A percentile compares a stretch with the other conserved stretches of the same genome.
These are phyloP conservation scores for Latrodectus hesperus DNA, from an alignment of 2,888 invertebrate species.

Conservation along the genomic window DNA sequence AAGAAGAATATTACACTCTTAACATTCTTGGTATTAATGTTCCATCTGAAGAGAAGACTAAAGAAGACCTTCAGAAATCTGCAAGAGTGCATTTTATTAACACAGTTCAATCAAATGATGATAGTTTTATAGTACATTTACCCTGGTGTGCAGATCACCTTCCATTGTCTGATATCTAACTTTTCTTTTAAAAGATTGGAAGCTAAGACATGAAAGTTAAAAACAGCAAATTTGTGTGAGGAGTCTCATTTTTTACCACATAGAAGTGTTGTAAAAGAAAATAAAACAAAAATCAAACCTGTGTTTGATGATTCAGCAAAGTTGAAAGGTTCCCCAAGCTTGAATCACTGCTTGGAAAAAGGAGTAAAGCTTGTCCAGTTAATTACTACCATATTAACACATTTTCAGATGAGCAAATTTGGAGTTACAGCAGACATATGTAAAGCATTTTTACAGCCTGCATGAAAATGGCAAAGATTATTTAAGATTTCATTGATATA, in stretches of 20 bases:
- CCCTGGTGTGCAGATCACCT: neutral
- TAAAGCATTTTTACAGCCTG: no score
- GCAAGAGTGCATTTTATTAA: no score
- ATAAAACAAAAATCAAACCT: neutral
- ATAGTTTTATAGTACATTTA: neutral
- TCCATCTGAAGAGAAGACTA: no score
- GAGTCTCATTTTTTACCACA: neutral
- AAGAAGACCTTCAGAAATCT: no score
- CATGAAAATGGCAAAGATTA: neutral
- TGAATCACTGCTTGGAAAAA: neutral
- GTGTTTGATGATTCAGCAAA: slow-evolving; percentile 2
- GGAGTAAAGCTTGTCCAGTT: no score
- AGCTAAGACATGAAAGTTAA: neutral
- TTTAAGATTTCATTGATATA: slow-evolving; percentile 16
- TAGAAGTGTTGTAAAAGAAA: no score
- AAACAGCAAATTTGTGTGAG: slow-evolving; percentile 4
- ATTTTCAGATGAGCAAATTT: no score
- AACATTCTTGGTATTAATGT: no score
- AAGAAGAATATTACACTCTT: no score
- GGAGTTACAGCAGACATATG: no score
- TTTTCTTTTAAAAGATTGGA: neutral
- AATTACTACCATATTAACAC: no score
- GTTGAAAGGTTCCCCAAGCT: neutral
- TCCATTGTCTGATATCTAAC: neutral
- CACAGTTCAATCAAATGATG: no score